Conservation (phyloP, 2,797 vertebrate species). For the Lutjanus campechanus region DNA sequence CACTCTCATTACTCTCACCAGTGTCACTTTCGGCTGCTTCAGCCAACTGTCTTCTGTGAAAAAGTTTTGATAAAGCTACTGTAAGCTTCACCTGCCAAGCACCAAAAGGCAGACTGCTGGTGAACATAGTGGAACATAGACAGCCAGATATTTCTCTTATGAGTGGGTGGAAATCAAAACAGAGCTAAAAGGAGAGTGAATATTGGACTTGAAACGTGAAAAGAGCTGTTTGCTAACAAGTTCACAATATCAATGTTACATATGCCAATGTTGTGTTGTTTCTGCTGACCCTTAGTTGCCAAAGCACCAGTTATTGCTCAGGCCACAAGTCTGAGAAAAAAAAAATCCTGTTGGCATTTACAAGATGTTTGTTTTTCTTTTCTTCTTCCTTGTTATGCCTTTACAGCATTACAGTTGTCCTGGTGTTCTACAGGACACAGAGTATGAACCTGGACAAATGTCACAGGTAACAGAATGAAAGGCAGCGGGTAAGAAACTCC, state of each 20-base stretch:
- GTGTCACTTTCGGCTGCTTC: background rate
- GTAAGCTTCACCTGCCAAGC: background rate
- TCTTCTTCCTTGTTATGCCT: background rate
- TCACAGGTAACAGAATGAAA: constrained; percentile 32
- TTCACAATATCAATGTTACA: background rate
- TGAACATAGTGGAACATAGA: background rate
- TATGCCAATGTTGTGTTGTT: background rate
- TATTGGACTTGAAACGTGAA: background rate
- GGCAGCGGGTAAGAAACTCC: constrained; percentile 47
- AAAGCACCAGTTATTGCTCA: background rate
- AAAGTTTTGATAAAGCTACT: background rate
- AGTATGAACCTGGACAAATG: constrained; percentile 24
- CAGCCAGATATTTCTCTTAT: background rate
- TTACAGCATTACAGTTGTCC: background rate
- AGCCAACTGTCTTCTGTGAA: background rate
- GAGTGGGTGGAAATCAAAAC: background rate
- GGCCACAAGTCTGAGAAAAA: background rate
- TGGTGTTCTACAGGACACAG: background rate
- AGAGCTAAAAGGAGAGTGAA: background rate
- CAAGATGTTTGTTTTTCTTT: background rate
- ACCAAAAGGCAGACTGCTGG: background rate
- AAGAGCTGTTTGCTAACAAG: background rate
- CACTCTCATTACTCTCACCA: background rate
- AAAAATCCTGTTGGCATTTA: background rate
- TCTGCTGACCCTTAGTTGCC: background rate